phyloP scores from a whole-genome alignment of 92 coral and sea anemone genomes.

The Virgularia gustaviana region DNA sequence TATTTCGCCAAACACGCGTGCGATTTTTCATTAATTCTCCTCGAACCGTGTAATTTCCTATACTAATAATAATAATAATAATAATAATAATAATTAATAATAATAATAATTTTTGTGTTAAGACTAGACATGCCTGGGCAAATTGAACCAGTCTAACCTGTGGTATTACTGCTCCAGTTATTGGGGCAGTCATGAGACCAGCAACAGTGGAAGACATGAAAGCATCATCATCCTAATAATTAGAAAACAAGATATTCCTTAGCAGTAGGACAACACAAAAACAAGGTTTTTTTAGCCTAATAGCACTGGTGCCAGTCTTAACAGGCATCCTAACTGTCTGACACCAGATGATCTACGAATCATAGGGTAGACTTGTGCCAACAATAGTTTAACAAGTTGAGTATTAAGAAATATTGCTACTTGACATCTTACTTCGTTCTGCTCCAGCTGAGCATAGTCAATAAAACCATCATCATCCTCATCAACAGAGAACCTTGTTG shows the following conservation, averaged over 20 bases:
- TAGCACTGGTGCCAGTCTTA: no score
- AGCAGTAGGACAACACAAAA: background rate
- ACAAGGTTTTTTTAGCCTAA: no score
- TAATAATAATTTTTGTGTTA: no score
- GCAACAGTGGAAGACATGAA: slow-evolving; percentile 73
- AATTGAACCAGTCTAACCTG: background rate
- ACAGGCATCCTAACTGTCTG: background rate
- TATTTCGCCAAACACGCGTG: no score
- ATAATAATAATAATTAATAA: no score
- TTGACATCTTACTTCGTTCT: slow-evolving; percentile 61
- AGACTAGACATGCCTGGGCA: no score
- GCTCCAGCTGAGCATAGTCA: slow-evolving; percentile 70
- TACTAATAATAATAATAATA: no score
- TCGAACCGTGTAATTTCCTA: no score
- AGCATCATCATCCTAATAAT: slow-evolving; percentile 42
- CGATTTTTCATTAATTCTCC: no score
- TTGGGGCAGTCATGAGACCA: slow-evolving; percentile 75
- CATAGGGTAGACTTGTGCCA: no score
- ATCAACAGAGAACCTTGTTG: slow-evolving; percentile 60
- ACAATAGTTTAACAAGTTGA: no score
- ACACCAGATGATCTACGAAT: background rate
- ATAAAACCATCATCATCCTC: slow-evolving; percentile 94
- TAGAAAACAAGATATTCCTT: background rate
- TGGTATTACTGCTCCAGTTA: slow-evolving; percentile 52
- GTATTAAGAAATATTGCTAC: no score